Percentiles rank a stretch among this genome's conserved stretches.
phyloP scores from a whole-genome alignment of 2,888 invertebrate genomes.

The Tinea trinotella region DNA sequence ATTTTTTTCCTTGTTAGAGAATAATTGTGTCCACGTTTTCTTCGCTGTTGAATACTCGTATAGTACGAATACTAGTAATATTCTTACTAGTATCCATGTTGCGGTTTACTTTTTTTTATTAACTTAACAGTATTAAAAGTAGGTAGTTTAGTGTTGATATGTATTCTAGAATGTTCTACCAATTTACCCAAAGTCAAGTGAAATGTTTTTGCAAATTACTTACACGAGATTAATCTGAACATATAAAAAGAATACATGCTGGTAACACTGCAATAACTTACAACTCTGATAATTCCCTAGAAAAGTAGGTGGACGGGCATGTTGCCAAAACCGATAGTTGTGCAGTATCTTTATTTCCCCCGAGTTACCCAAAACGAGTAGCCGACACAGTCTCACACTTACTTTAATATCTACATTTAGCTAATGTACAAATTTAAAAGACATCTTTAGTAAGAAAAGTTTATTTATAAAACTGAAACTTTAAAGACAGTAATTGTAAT shows the following conservation, averaged over 20 bases:
- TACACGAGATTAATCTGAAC: background rate
- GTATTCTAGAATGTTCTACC: no score
- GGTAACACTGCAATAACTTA: conserved; percentile 15
- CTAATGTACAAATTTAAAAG: background rate
- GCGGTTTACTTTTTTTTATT: no score
- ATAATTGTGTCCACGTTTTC: no score
- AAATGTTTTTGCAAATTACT: no score
- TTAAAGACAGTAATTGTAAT: background rate
- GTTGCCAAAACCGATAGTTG: conserved; percentile 46
- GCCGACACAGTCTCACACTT: conserved; percentile 8
- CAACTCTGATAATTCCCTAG: conserved; percentile 15
- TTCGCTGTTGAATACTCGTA: no score
- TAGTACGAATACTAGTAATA: no score
- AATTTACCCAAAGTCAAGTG: no score
- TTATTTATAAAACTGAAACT: background rate
- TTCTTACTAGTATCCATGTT: no score
- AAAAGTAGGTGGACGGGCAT: conserved; percentile 33
- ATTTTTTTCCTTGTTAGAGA: no score
- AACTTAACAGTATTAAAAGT: no score
- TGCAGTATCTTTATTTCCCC: conserved; percentile 43
- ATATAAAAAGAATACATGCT: background rate
- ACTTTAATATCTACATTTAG: conserved; percentile 11
- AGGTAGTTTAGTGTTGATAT: no score
- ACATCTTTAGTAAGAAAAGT: background rate
- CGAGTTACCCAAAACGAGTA: background rate